Evolutionary conservation across 2,888 invertebrate species (phyloP).

Genomic region (Desoria tigrina): DNA sequence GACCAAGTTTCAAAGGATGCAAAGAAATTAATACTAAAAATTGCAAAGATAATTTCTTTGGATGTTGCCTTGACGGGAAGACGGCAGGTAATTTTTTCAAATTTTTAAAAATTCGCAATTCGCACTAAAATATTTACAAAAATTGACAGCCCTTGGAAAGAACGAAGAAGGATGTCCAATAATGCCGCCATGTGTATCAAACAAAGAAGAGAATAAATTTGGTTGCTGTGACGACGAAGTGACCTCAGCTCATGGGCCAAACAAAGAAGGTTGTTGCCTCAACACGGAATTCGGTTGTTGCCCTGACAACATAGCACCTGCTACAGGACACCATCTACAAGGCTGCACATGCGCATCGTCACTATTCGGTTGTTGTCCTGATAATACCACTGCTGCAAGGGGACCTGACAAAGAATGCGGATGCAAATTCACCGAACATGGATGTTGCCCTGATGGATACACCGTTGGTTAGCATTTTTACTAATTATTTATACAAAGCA

Average conservation of each 20-base stretch:
- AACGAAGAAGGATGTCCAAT: constrained; percentile 73
- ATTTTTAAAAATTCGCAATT: constrained; percentile 2
- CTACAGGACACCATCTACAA: constrained; percentile 74
- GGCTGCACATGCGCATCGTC: constrained; percentile 74
- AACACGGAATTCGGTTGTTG: constrained; percentile 67
- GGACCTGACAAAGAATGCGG: constrained; percentile 83
- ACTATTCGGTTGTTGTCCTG: constrained; percentile 82
- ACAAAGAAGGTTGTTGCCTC: constrained; percentile 79
- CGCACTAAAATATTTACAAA: not conserved
- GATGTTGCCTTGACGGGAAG: constrained; percentile 58
- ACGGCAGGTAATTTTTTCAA: constrained; percentile 10
- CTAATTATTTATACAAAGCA: too few species aligned
- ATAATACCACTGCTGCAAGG: constrained; percentile 73
- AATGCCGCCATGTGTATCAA: constrained; percentile 61
- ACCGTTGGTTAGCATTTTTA: too few species aligned
- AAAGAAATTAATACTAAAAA: constrained; percentile 55
- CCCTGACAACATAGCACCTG: constrained; percentile 79
- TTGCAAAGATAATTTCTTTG: constrained; percentile 58
- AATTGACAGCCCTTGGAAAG: constrained; percentile 66
- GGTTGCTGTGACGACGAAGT: constrained; percentile 86
- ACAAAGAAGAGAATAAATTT: constrained; percentile 59
- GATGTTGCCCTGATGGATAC: constrained; percentile 82
- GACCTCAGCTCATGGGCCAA: constrained; percentile 82
- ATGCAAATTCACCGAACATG: constrained; percentile 68
- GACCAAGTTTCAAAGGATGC: constrained; percentile 62